Evolutionary conservation across 1,140 invertebrate species (phyloP), one percentile per base, ranked within the genome.

Genomic region (Berghia stephanieae): DNA sequence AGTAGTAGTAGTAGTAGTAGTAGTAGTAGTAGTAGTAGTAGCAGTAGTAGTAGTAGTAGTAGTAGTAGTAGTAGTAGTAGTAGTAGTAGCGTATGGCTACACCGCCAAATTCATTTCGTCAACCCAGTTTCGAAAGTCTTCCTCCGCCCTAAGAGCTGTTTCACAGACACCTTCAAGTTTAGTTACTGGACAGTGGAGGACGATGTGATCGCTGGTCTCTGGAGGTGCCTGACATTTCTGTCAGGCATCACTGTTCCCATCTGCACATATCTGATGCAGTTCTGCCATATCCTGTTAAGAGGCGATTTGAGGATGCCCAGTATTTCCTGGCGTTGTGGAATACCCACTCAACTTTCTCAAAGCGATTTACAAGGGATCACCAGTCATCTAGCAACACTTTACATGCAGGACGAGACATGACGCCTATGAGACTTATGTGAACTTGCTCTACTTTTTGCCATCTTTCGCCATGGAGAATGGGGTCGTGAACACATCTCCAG

Each of bases 11-110:
- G 75, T 70, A 77, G 66, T 70, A 77, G 63, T 43, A 77, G 63
- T 72, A 77, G 63, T 70, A 77, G 75, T 70, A 77, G 75, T 46
- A 77, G 66, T 77, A 77, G 40, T 52, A 77, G 75, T 43, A 71
- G 44, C 21, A 77, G 75, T 70, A 77, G 63, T 46, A 77, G 63
- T 77, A 77, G 66, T 55, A 43, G 71, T 60, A 66, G 71, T 71
- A 77, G 75, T 77, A 77, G 69, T 74, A 75, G 68, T 78, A 60
- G 66, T 71, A 43, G 42, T 71, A 71, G 40, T 77, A 34, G 66
- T 49, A 49, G 42, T 44, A 71, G 66, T 44, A 16, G 16, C n/a
- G 46, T 13, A 49, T 49, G 46, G n/a, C n/a, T 60, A 60, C 55
- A 60, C 34, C n/a, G n/a, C n/a, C 34, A 60, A 21, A 60, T 60